Evolutionary conservation across 1,140 invertebrate species (phyloP), one percentile per base, ranked within the genome.

Genomic region (Conus ventricosus): DNA sequence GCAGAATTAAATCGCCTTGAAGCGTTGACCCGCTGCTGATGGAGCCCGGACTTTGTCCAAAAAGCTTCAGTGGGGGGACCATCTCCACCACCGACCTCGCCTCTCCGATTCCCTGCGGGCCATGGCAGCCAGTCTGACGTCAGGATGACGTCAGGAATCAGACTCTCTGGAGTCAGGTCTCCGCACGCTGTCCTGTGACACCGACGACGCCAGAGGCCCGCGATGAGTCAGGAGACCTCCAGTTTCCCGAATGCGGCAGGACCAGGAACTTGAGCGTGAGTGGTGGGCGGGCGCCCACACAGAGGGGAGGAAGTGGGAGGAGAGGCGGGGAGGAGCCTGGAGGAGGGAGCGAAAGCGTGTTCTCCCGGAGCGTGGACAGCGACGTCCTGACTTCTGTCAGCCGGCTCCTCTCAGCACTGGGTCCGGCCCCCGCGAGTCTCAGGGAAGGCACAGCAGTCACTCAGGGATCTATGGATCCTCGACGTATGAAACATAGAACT

Each of bases 21-120:
- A 81, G 80, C 80, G 39, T 17, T 81, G 51, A 81, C 80, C 51
- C 39, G 80, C 11, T 81, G 51, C 51, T 81, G 80, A 81, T 81
- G 80, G 80, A 81, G 80, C 80, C 11, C 39, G 80, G 5, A 7
- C 20, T 23, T 23, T 71, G 13, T 71, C 67, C 67, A 71, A n/a
- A n/a, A 3, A 3, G 67, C 67, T 71, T 13, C 39, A 54, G 80
- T 5, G 1, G 27, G 80, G 53, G 80, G 17, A 5, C 7, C 76
- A 6, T 54, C 39, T 20, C 51, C n/a, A 4, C 76, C 76, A 8
- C 76, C 10, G 39, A 0, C 76, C 39, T 11, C 76, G 8, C 76
- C 25, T 51, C 76, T 78, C 76, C 76, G 25, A 7, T 25, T 27
- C 25, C 76, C 25, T 13, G 8, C 67, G 67, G 23, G 23, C 67